Evolutionary conservation across 2,888 invertebrate species (phyloP), one percentile per base, ranked within the genome.

Genomic region (Prenolepis imparis): DNA sequence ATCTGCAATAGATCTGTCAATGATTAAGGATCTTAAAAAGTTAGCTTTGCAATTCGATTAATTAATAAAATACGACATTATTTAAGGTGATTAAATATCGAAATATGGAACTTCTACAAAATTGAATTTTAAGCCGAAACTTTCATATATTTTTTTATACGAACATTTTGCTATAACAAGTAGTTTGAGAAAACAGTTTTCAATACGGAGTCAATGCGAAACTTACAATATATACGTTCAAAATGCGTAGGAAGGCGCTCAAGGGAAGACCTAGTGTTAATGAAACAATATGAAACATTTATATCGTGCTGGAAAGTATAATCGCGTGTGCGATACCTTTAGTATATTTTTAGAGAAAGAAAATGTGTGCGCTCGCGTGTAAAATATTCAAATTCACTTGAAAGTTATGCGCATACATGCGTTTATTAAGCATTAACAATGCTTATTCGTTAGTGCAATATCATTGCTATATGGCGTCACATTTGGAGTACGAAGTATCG

Each of bases 281-380:
- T n/a, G n/a, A 73, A 80, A 70, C 15, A 73, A 61, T 39, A 74
- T 41, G 3, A 74, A 55, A 81, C 11, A 63, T 81, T 73, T 61
- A 24, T 52, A 75, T 52, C 32, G 0, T 12, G 41, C 48, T 74
- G 63, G 63, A 81, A 81, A 73, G 63, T 75, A 81, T 73, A 73
- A 48, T 11, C 18, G 72, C 36, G 36, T n/a, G n/a, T 75, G 52
- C 44, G 52, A 3, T 52, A 52, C 18, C 52, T 59, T 81, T 52
- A 36, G 32, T 61, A 73, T 24, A 73, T 74, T 81, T 81, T 21
- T 74, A 81, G 39, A 39, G 15, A 15, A 74, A 63, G 15, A 52
- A 52, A 28, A 52, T 21, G n/a, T 21, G n/a, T 39, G 73, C 15
- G 1, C n/a, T 8, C 21, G n/a, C n/a, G 12, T 9, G 57, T 57